These are phyloP conservation scores for Myotis vivesi DNA, from an alignment of 2,797 vertebrate species.

Conservation along the genomic window DNA sequence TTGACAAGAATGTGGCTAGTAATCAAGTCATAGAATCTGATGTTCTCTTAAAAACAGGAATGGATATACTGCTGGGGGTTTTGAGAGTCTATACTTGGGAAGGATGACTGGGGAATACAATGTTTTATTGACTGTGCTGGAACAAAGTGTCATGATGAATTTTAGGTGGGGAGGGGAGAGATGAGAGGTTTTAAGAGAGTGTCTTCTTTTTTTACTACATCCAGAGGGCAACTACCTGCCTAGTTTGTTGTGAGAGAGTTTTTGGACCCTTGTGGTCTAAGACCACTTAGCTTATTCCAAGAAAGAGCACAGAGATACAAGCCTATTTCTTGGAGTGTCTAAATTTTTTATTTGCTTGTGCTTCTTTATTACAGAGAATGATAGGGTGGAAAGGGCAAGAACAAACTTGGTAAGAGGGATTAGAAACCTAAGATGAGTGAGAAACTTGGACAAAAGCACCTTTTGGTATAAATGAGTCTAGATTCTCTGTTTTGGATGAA, in stretches of 20 bases:
- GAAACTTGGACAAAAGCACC: neutral
- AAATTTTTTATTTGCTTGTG: constrained; percentile 1
- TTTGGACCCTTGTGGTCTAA: neutral
- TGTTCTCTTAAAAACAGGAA: neutral
- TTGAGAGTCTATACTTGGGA: constrained; percentile 20
- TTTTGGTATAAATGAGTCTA: neutral
- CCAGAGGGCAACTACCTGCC: neutral
- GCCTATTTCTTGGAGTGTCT: neutral
- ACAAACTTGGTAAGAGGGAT: neutral
- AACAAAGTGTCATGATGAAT: neutral
- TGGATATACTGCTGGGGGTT: neutral
- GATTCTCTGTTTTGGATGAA: neutral
- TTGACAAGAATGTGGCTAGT: constrained; percentile 19
- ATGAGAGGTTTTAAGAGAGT: neutral
- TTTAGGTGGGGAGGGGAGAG: neutral
- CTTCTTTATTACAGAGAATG: neutral
- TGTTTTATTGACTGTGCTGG: neutral
- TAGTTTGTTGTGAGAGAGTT: neutral
- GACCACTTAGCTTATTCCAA: neutral
- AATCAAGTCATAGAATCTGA: neutral
- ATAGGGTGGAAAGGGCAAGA: neutral
- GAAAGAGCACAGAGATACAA: neutral
- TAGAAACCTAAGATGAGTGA: neutral
- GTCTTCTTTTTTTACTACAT: neutral
- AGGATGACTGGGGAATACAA: neutral